Evolutionary conservation across 1,140 invertebrate species (phyloP), one percentile per base, ranked within the genome.

Genomic region (Sycophaga agraensis): DNA sequence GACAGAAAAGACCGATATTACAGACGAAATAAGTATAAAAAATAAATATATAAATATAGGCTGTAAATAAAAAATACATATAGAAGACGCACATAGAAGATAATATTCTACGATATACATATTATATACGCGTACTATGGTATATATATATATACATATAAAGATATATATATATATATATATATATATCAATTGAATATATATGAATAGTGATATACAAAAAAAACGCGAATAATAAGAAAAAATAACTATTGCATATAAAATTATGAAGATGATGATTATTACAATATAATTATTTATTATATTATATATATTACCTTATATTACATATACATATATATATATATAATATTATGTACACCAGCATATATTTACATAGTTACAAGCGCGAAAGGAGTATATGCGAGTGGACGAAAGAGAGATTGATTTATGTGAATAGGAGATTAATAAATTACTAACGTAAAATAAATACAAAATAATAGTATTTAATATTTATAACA

Each of bases 11-110:
- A 48, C 24, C 43, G 48, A 60, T n/a, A n/a, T 37, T 37, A 37
- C 34, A 54, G 28, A 37, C n/a, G n/a, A 37, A 11, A 60, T 53
- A 53, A 42, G 35, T 40, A 49, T 19, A 43, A 59, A 58, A 63
- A 39, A 45, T 42, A 59, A 14, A n/a, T n/a, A n/a, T 63, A 62
- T 46, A n/a, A 63, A 56, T 59, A 51, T 59, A 67, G 39, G 68
- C 65, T 77, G 74, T 76, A 76, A 69, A 78, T 78, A 77, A 2
- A 46, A 45, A 48, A 58, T 35, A 59, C 42, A 40, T 56, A 72
- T 73, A 70, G 64, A 39, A 66, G 39, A 70, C 35, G 59, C 59
- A 62, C 63, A 61, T 59, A 67, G 48, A 37, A 40, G 45, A 69
- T 70, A 72, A 67, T 74, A 72, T 67, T 70, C 55, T 69, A 68